Conservation (phyloP, 2,888 invertebrate genomes). For the Dolichomitus sp. region DNA sequence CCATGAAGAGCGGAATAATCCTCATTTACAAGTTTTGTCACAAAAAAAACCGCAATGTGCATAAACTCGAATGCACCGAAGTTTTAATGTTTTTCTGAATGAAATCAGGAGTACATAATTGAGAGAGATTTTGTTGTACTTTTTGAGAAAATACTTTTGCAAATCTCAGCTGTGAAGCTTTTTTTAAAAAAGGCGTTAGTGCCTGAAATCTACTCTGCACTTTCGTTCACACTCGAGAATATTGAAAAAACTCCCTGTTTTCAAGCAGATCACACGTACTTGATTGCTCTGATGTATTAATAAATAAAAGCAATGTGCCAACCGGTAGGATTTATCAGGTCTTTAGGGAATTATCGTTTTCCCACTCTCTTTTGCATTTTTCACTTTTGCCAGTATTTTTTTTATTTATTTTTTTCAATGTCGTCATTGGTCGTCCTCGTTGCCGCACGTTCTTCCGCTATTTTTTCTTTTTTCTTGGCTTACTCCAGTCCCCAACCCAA, state of each 20-base stretch:
- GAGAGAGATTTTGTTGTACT: no score
- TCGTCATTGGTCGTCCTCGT: constrained; percentile 9
- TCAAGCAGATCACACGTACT: neutral
- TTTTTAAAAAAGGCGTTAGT: neutral
- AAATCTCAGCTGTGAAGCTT: neutral
- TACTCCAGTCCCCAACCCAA: neutral
- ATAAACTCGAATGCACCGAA: no score
- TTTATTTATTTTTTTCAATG: constrained; percentile 9
- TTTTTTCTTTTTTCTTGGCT: constrained; percentile 1
- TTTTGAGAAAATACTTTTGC: no score
- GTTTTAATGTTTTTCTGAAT: no score
- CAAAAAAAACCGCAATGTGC: no score
- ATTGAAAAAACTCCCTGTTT: neutral
- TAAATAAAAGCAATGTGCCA: neutral
- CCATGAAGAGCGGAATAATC: no score
- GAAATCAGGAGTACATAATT: no score
- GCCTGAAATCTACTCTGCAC: neutral
- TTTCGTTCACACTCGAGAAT: neutral
- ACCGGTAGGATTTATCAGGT: constrained; percentile 17
- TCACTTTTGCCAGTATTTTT: neutral
- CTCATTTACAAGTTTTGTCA: no score
- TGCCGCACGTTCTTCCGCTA: neutral
- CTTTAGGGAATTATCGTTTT: constrained; percentile 5
- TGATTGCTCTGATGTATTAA: neutral
- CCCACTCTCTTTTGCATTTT: neutral